Evolutionary conservation across 2,888 invertebrate genomes (phyloP).

Genomic region (Chalcosyrphus nemorum): DNA sequence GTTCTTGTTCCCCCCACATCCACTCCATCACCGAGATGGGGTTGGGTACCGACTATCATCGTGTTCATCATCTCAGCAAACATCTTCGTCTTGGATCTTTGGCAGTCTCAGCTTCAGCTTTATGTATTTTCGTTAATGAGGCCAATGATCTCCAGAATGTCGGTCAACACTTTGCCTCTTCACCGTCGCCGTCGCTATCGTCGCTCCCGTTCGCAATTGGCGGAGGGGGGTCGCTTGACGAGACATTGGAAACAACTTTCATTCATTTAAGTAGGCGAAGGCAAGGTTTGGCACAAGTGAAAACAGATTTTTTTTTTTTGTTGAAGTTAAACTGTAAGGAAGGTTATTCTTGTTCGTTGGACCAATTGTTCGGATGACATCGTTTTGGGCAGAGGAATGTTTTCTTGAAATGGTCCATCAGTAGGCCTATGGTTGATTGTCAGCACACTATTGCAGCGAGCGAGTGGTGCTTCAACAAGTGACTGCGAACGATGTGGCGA

Average conservation of each 20-base stretch:
- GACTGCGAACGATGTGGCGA: neutral
- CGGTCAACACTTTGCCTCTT: constrained; percentile 47
- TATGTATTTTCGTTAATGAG: constrained; percentile 38
- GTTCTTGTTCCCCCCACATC: too few species aligned
- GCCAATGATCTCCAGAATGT: constrained; percentile 63
- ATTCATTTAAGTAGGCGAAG: constrained; percentile 58
- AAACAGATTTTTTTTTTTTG: too few species aligned
- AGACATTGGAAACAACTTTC: constrained; percentile 61
- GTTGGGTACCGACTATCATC: neutral
- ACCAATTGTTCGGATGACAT: neutral
- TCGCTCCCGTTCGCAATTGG: neutral
- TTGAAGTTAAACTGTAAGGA: constrained; percentile 13
- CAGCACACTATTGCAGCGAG: neutral
- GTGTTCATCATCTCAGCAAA: constrained; percentile 5
- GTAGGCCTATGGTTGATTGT: neutral
- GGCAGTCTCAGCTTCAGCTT: neutral
- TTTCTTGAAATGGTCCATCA: neutral
- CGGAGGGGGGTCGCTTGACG: neutral
- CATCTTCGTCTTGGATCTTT: constrained; percentile 30
- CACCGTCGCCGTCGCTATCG: neutral
- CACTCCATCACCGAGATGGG: neutral
- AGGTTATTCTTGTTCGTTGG: neutral
- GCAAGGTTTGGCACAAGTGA: constrained; percentile 62
- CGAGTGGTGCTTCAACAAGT: neutral
- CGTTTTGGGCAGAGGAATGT: constrained; percentile 1